A percentile compares a stretch with the other conserved stretches of the same genome.
Evolutionary conservation across 2,797 vertebrate species (phyloP).

Genomic region (Glossophaga mutica): DNA sequence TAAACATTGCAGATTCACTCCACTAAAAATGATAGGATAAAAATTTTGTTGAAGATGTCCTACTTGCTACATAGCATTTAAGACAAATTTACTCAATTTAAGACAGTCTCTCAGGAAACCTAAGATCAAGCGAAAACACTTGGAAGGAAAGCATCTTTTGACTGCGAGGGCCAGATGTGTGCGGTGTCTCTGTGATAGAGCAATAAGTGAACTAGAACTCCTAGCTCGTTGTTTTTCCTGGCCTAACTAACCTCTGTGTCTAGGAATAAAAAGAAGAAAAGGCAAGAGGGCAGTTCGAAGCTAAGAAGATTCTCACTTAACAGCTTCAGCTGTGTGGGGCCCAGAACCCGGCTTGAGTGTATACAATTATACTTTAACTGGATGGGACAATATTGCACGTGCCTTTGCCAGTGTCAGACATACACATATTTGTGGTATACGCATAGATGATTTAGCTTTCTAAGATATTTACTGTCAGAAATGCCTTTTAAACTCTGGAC

Average conservation of each 20-base stretch:
- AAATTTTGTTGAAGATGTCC: neutral
- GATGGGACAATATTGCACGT: neutral
- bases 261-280: neutral
- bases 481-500: neutral
- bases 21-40: neutral
- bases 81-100: neutral
- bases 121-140: neutral
- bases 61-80: neutral
- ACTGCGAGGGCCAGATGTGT: neutral
- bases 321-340: conserved; percentile 10
- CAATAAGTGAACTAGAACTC: neutral
- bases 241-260: conserved; percentile 12
- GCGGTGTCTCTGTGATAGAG: neutral
- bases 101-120: neutral
- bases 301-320: conserved; percentile 46
- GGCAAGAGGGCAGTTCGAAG: neutral
- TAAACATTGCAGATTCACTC: neutral
- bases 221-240: neutral
- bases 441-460: neutral
- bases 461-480: neutral
- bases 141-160: neutral
- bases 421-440: neutral
- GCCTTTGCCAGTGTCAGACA: neutral
- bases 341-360: neutral
- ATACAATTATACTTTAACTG: conserved; percentile 12